Percentiles rank a stretch among this genome's conserved stretches.
Conservation (phyloP, 2,113 vertebrate genomes). For the Eurystomus gularis region DNA sequence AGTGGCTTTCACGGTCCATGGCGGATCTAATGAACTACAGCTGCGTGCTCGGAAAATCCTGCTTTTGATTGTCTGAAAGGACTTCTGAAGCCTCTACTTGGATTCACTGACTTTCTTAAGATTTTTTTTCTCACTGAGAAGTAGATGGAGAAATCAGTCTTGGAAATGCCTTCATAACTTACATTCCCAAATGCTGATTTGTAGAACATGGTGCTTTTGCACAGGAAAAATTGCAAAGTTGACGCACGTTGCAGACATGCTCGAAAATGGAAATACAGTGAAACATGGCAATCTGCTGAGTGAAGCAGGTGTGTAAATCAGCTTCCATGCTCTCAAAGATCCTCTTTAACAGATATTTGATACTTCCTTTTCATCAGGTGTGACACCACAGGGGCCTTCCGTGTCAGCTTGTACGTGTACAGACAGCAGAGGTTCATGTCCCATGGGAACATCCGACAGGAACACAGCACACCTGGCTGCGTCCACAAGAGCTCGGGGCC, state of each 20-base stretch:
- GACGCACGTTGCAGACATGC: neutral
- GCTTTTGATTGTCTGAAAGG: slow-evolving; percentile 48
- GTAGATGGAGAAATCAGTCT: neutral
- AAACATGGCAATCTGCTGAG: neutral
- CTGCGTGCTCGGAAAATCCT: slow-evolving; percentile 63
- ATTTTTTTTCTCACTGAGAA: neutral
- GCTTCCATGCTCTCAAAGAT: neutral
- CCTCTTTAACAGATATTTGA: neutral
- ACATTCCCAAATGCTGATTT: neutral
- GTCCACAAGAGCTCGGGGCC: neutral
- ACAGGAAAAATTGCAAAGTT: neutral
- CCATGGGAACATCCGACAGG: neutral
- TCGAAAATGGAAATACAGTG: neutral
- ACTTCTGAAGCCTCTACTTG: slow-evolving; percentile 16
- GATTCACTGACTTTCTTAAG: neutral
- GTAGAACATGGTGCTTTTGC: neutral
- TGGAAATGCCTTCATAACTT: neutral
- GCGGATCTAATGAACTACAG: slow-evolving; percentile 65
- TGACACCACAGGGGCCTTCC: neutral
- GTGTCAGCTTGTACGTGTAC: fast-evolving
- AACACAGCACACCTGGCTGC: fast-evolving
- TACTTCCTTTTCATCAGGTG: neutral
- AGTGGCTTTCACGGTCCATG: slow-evolving; percentile 61
- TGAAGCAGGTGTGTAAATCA: neutral
- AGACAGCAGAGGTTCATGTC: neutral